Conservation (phyloP, 2,113 vertebrate genomes). For the Grammomys surdaster region DNA sequence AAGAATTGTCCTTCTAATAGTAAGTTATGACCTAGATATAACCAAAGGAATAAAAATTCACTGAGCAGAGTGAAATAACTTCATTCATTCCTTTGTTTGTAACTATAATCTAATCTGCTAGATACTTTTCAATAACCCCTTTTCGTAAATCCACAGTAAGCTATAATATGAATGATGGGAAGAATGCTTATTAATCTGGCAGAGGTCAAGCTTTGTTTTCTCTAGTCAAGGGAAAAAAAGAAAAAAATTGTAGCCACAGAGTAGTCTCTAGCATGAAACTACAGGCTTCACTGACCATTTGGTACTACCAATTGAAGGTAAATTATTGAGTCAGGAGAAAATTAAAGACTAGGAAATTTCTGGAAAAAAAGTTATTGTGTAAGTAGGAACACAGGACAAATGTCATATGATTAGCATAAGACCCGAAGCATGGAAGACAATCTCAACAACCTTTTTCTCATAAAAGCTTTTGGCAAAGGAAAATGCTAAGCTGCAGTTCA, state of each 20-base stretch:
- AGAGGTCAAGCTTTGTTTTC: background rate
- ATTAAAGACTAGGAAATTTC: background rate
- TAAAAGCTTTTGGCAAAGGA: conserved; percentile 20
- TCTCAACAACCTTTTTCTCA: background rate
- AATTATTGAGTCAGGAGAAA: background rate
- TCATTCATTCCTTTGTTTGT: background rate
- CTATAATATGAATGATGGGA: background rate
- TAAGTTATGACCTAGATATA: too few relatives aligned
- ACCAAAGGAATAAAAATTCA: background rate
- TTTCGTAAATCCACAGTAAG: background rate
- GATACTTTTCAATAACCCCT: background rate
- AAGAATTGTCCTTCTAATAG: background rate
- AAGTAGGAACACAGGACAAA: conserved; percentile 51
- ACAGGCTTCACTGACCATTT: background rate
- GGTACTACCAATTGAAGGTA: background rate
- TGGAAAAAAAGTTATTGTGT: conserved; percentile 17
- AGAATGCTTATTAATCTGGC: background rate
- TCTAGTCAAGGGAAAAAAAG: background rate
- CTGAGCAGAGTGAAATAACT: background rate
- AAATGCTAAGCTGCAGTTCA: background rate
- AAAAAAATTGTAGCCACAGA: background rate
- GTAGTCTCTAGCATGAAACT: background rate
- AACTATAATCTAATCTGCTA: background rate
- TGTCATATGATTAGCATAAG: background rate
- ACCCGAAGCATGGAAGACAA: background rate